These are phyloP conservation scores for Oscheius sp. DNA, from an alignment of 1,140 invertebrate species.

Conservation along the genomic window DNA sequence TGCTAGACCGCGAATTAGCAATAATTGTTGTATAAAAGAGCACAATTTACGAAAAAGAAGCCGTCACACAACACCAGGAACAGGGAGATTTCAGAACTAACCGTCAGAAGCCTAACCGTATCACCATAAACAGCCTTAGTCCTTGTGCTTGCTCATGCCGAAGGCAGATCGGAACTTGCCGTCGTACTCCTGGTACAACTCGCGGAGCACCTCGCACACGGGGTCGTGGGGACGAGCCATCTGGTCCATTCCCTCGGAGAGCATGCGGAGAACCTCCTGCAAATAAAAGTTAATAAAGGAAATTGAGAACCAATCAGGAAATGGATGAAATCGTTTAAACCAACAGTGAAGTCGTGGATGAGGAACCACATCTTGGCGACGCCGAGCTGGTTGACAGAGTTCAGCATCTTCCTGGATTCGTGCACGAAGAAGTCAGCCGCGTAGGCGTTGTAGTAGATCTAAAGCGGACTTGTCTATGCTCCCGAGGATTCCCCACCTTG, in stretches of 20 bases:
- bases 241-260: conserved; percentile 34
- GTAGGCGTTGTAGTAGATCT: conserved; percentile 53
- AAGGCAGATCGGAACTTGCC: conserved; percentile 45
- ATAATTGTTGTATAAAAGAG: too few species aligned
- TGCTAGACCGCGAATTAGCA: too few species aligned
- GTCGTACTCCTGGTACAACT: conserved; percentile 35
- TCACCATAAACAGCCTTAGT: too few species aligned
- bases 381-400: conserved; percentile 38
- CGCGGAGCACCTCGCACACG: conserved; percentile 26
- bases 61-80: too few species aligned
- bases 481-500: conserved; percentile 28
- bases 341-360: conserved; percentile 52
- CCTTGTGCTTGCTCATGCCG: conserved; percentile 36
- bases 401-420: conserved; percentile 44
- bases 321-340: conserved; percentile 30
- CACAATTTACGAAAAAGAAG: too few species aligned
- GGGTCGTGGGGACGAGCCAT: conserved; percentile 42
- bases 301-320: conserved; percentile 10
- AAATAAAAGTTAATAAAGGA: conserved; percentile 4
- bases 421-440: conserved; percentile 54
- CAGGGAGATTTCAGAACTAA: too few species aligned
- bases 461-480: too few species aligned
- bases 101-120: too few species aligned
- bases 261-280: conserved; percentile 31
- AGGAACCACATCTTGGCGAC: conserved; percentile 55